A percentile compares a stretch with the other conserved stretches of the same genome.
Conservation (phyloP, 2,888 invertebrate species). For the Strigamia transsilvanica region DNA sequence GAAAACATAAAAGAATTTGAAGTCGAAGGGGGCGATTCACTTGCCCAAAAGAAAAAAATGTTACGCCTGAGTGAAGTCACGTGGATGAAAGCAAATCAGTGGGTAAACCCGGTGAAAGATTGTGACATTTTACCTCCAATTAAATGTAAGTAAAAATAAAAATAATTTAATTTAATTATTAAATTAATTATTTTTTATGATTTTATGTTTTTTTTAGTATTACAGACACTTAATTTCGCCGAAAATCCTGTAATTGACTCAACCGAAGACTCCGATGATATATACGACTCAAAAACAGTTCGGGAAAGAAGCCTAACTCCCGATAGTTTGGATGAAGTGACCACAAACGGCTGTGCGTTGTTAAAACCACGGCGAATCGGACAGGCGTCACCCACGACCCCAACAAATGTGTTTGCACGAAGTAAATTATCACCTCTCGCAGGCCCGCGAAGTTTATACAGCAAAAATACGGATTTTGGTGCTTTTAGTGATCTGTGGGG, state of each 20-base stretch:
- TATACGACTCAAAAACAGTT: neutral
- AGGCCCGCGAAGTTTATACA: neutral
- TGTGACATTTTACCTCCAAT: conserved; percentile 7
- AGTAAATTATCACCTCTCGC: neutral
- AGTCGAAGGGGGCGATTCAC: neutral
- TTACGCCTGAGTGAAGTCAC: conserved; percentile 16
- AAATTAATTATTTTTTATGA: neutral
- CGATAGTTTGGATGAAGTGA: conserved; percentile 35
- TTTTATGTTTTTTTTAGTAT: neutral
- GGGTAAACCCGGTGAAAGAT: neutral
- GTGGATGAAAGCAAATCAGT: conserved; percentile 15
- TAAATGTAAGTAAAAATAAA: neutral
- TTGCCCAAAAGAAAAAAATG: neutral
- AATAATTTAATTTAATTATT: too few species aligned
- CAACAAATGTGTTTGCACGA: neutral
- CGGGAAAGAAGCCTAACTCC: conserved; percentile 50
- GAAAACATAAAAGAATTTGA: neutral
- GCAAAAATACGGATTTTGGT: neutral
- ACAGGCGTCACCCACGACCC: conserved; percentile 3
- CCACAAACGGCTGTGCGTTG: neutral
- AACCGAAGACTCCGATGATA: neutral
- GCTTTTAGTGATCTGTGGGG: conserved; percentile 48
- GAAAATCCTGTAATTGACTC: neutral
- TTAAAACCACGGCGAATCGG: conserved; percentile 43
- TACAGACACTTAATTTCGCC: neutral